phyloP scores from a whole-genome alignment of 2,888 invertebrate species.

The Andrena trimmerana region DNA sequence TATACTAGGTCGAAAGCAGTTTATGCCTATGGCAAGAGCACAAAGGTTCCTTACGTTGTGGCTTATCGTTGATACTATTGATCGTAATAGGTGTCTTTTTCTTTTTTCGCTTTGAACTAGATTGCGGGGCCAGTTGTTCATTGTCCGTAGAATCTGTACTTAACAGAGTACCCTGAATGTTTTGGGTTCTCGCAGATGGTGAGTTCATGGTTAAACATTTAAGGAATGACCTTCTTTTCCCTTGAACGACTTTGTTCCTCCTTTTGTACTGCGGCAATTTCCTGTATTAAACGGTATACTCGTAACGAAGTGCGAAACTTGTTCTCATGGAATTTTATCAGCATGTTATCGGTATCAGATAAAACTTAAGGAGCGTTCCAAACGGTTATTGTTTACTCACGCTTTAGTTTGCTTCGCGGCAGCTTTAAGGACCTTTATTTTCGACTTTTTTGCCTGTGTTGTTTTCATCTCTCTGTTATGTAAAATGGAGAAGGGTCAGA shows the following conservation, averaged over 20 bases:
- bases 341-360: neutral
- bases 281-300: slow-evolving; percentile 4
- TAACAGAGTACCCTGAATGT: no score
- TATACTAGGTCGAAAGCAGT: neutral
- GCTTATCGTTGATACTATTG: neutral
- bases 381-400: slow-evolving; percentile 38
- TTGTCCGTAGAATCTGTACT: neutral
- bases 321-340: neutral
- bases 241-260: neutral
- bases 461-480: slow-evolving; percentile 3
- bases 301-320: neutral
- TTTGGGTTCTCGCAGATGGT: neutral
- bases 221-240: neutral
- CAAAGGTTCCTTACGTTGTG: slow-evolving; percentile 18
- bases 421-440: neutral
- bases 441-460: neutral
- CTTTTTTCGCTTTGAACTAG: slow-evolving; percentile 1
- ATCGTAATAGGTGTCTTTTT: neutral
- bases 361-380: slow-evolving; percentile 7
- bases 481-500: neutral
- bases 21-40: neutral
- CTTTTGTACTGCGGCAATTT: slow-evolving; percentile 18
- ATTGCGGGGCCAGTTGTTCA: neutral
- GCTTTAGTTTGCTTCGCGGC: neutral
- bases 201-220: slow-evolving; percentile 21